These are phyloP conservation scores for Syngnathoides biaculeatus DNA, from an alignment of 2,113 vertebrate species.

Conservation along the genomic window DNA sequence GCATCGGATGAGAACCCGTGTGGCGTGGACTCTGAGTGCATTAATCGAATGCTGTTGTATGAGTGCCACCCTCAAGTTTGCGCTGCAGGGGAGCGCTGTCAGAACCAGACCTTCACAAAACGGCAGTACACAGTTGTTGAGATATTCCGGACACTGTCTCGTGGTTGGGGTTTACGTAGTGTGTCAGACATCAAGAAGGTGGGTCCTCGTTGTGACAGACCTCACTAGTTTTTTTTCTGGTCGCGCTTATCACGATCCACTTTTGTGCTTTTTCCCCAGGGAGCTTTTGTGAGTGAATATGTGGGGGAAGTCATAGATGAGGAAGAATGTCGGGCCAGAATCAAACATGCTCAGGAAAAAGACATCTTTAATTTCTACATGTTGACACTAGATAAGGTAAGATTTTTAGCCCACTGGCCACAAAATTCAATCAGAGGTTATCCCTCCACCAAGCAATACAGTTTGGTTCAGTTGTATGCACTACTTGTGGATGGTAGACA, in stretches of 20 bases:
- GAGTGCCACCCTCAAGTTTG: slow-evolving; percentile 95
- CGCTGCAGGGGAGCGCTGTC: slow-evolving; percentile 85
- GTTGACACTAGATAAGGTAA: slow-evolving; percentile 97
- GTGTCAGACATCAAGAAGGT: slow-evolving; percentile 94
- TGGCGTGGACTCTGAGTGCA: slow-evolving; percentile 93
- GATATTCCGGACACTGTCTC: slow-evolving; percentile 87
- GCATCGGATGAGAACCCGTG: slow-evolving; percentile 91
- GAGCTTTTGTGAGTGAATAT: slow-evolving; percentile 96
- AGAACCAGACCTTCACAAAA: slow-evolving; percentile 95
- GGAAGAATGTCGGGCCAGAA: slow-evolving; percentile 92
- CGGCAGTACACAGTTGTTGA: slow-evolving; percentile 90
- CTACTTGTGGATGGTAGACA: too few relatives aligned
- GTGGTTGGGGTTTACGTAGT: slow-evolving; percentile 90
- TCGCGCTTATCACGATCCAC: background rate
- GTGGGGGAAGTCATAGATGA: slow-evolving; percentile 99
- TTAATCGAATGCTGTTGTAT: slow-evolving; percentile 97
- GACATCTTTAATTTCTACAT: slow-evolving; percentile 99
- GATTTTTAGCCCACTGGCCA: background rate
- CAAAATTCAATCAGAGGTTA: background rate
- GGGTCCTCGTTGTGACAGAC: background rate
- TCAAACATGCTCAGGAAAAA: slow-evolving; percentile 91
- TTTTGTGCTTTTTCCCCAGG: slow-evolving; percentile 64
- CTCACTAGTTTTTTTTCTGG: background rate
- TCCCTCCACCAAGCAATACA: too few relatives aligned
- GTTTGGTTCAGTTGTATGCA: too few relatives aligned